phyloP scores from a whole-genome alignment of 2,113 vertebrate species.

The Chionis minor region DNA sequence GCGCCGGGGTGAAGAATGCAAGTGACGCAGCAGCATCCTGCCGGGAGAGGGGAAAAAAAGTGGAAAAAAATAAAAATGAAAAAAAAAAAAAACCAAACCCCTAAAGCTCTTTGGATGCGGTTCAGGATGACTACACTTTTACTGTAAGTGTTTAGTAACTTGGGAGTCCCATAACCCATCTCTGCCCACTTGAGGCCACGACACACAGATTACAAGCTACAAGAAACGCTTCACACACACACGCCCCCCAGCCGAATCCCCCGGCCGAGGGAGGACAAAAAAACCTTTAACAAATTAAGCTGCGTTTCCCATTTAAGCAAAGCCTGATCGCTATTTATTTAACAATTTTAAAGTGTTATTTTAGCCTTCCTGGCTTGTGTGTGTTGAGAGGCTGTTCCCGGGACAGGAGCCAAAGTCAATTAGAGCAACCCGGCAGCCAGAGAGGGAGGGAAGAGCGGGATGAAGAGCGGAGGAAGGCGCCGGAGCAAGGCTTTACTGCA shows the following conservation, averaged over 20 bases:
- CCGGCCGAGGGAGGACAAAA: background rate
- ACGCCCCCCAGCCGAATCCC: background rate
- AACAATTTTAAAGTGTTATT: conserved; percentile 54
- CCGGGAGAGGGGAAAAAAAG: background rate
- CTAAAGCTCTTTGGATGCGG: conserved; percentile 23
- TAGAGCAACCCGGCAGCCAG: background rate
- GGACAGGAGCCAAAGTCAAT: conserved; percentile 47
- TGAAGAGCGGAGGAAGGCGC: background rate
- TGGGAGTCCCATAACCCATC: conserved; percentile 15
- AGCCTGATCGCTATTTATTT: background rate
- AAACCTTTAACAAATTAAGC: conserved; percentile 19
- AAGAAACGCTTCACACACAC: background rate
- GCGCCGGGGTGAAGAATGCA: conserved; percentile 9
- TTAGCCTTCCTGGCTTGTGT: conserved; percentile 39
- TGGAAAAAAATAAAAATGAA: background rate
- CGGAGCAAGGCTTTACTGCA: background rate
- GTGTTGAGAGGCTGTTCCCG: conserved; percentile 31
- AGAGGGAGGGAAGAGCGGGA: background rate
- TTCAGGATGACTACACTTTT: conserved; percentile 71
- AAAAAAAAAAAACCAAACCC: background rate
- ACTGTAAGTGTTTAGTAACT: conserved; percentile 71
- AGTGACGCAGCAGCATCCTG: conserved; percentile 60
- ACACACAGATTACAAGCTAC: conserved; percentile 6
- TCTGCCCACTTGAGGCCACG: conserved; percentile 28
- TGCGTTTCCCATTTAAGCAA: background rate